Conservation (phyloP, 2,888 invertebrate species). For the Scelioninae gen. 1 region DNA sequence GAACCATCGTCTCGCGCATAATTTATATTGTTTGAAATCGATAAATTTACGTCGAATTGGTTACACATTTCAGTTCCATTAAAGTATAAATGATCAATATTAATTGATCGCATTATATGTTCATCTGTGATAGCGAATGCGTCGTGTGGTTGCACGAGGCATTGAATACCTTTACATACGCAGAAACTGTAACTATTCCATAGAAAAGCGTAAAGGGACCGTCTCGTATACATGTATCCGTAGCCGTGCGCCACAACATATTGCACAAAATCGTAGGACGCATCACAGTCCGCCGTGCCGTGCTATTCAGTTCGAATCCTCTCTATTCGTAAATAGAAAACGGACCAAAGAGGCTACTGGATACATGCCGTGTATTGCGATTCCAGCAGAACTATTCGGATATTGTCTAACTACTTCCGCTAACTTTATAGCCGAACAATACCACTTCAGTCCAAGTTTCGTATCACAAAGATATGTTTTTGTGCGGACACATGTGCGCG, state of each 20-base stretch:
- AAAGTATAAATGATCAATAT: conserved; percentile 59
- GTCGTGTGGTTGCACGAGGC: conserved; percentile 55
- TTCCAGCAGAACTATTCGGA: conserved; percentile 48
- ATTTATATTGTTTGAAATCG: conserved; percentile 37
- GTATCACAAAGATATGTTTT: conserved; percentile 56
- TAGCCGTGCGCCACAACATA: conserved; percentile 38
- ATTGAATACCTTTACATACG: conserved; percentile 49
- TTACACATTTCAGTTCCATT: conserved; percentile 35
- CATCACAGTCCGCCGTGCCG: conserved; percentile 30
- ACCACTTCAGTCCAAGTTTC: conserved; percentile 52
- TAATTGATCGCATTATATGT: conserved; percentile 62
- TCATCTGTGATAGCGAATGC: conserved; percentile 39
- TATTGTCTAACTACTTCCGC: conserved; percentile 57
- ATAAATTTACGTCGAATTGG: conserved; percentile 26
- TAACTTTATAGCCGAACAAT: conserved; percentile 62
- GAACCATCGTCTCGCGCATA: conserved; percentile 8
- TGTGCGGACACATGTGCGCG: conserved; percentile 31
- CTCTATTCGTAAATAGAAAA: conserved; percentile 42
- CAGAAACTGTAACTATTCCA: conserved; percentile 29
- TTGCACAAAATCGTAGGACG: conserved; percentile 53
- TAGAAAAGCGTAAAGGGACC: conserved; percentile 10
- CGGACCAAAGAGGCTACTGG: conserved; percentile 34
- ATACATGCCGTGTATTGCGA: conserved; percentile 35
- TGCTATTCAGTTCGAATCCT: conserved; percentile 40
- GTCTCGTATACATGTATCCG: conserved; percentile 22